phyloP scores from a whole-genome alignment of 2,797 vertebrate genomes.

The Xiphophorus birchmanni region DNA sequence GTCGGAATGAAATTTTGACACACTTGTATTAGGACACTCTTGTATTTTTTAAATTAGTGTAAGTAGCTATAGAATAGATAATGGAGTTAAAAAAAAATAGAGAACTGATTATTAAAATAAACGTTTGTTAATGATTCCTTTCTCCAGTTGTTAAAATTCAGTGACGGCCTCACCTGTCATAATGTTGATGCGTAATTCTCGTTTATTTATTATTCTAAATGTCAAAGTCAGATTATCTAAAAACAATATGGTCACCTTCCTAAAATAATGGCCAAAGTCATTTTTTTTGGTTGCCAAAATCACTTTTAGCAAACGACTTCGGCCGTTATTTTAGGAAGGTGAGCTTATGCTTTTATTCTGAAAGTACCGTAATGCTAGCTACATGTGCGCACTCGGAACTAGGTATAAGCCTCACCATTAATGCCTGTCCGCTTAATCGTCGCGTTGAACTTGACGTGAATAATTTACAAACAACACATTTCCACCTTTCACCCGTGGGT shows the following conservation, averaged over 20 bases:
- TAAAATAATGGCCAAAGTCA: too few relatives aligned
- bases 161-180: background rate
- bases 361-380: background rate
- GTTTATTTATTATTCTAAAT: background rate
- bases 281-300: too few relatives aligned
- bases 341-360: background rate
- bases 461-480: background rate
- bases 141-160: background rate
- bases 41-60: background rate
- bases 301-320: too few relatives aligned
- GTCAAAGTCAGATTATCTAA: background rate
- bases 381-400: background rate
- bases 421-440: background rate
- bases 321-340: too few relatives aligned
- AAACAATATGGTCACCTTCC: background rate
- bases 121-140: background rate
- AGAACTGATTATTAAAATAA: background rate
- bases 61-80: background rate
- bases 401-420: background rate
- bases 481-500: too few relatives aligned
- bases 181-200: background rate
- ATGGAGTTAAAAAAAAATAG: background rate
- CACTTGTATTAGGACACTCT: too few relatives aligned
- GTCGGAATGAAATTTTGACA: background rate
- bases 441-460: background rate